Conservation (phyloP, 2,113 vertebrate species). For the Mirza zaza region DNA sequence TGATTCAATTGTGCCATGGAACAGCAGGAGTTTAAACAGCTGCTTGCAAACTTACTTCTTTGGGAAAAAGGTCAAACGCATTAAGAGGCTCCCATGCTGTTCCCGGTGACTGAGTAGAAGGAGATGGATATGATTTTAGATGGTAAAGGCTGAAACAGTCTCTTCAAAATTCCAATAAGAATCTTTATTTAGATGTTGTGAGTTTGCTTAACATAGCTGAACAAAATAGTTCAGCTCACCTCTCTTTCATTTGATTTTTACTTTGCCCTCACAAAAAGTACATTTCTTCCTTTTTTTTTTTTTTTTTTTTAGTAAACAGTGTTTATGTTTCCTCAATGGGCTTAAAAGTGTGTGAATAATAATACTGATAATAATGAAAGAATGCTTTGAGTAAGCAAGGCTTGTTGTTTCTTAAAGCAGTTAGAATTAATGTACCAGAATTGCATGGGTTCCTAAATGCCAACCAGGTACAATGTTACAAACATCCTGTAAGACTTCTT, state of each 20-base stretch:
- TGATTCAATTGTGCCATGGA: conserved; percentile 3
- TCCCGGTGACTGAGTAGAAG: not conserved
- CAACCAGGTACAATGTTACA: not conserved
- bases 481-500: not conserved
- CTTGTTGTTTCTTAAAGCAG: not conserved
- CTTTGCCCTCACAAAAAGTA: not conserved
- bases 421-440: not conserved
- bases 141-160: not conserved
- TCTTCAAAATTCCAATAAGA: conserved; percentile 36
- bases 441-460: not conserved
- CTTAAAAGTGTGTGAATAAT: not conserved
- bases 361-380: not conserved
- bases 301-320: not conserved
- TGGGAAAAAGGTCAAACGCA: conserved; percentile 44
- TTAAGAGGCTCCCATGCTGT: conserved; percentile 28
- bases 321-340: not conserved
- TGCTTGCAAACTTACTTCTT: conserved; percentile 42
- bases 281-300: not conserved
- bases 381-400: not conserved
- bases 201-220: not conserved
- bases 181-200: conserved; percentile 36
- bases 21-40: conserved; percentile 56
- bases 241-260: conserved; percentile 11
- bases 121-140: conserved; percentile 5
- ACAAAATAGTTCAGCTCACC: not conserved